These are phyloP conservation scores for Horisme vitalbata DNA, from an alignment of 2,888 invertebrate genomes.

Conservation along the genomic window DNA sequence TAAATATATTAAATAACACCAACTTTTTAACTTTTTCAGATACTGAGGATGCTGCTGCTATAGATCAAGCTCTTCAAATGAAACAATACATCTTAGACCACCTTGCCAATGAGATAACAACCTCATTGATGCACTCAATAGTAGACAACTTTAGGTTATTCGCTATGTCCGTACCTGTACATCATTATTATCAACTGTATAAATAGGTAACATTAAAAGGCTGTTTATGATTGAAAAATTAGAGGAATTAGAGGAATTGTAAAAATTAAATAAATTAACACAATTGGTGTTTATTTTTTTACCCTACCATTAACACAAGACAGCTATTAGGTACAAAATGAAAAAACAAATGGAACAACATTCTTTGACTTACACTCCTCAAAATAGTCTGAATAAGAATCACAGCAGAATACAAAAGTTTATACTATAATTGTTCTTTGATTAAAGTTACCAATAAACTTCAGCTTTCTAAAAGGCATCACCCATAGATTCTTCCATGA, in stretches of 20 bases:
- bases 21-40: slow-evolving; percentile 43
- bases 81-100: slow-evolving; percentile 60
- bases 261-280: not conserved
- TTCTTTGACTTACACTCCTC: not conserved
- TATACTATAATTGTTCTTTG: no score
- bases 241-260: no score
- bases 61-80: slow-evolving; percentile 50
- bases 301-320: no score
- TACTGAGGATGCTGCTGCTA: slow-evolving; percentile 45
- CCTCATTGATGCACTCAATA: slow-evolving; percentile 65
- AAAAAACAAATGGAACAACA: not conserved
- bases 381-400: no score
- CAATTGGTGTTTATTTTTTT: not conserved
- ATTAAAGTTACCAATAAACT: not conserved
- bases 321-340: no score
- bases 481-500: slow-evolving; percentile 88
- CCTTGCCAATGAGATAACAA: slow-evolving; percentile 66
- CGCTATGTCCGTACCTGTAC: slow-evolving; percentile 60
- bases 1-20: no score
- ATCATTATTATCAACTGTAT: slow-evolving; percentile 63
- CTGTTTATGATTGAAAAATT: not conserved
- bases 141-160: slow-evolving; percentile 72
- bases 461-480: slow-evolving; percentile 69
- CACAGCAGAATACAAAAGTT: no score
- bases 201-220: slow-evolving; percentile 13